Evolutionary conservation across 2,888 invertebrate genomes (phyloP), one percentile per base, ranked within the genome.

Genomic region (Spodoptera picta): DNA sequence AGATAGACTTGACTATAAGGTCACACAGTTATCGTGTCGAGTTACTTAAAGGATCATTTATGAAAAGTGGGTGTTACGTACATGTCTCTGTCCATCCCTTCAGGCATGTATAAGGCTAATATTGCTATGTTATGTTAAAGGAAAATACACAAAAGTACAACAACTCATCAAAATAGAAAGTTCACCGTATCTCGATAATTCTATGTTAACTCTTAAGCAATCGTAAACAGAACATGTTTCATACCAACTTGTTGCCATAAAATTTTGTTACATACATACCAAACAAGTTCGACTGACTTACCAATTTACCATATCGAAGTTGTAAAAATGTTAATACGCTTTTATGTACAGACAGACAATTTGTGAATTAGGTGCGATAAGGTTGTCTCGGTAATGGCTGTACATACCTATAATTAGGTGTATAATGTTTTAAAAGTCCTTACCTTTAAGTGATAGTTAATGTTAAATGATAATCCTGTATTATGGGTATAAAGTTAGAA

Each of bases 291-390:
- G 55, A 61, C 61, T 65, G 65, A 56, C 60, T 71, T 69, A 62
- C 73, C 79, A 80, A 80, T 83, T 78, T 78, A 76, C 73, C 79
- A 83, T 85, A 82, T 82, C 74, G 79, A 68, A 64, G 80, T 70
- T 79, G 77, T 84, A 83, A 85, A 85, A 83, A 83, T 80, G 84
- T 83, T 85, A 83, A 84, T 85, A 75, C 75, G 67, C 57, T 75
- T 77, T 78, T 79, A 82, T 80, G 75, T 80, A 73, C 72, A 60
- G 50, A 31, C 75, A 77, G 77, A 69, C 74, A 73, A 79, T 83
- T 78, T 76, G 77, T 68, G 72, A 72, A 82, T 80, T 77, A 80
- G 75, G 69, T 57, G 41, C 10, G 9, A 14, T 64, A 70, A 65
- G 75, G 58, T 36, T 75, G 49, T 2, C 56, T 49, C 19, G 3